Conservation (phyloP, 2,888 invertebrate genomes). For the Myopa testacea region DNA sequence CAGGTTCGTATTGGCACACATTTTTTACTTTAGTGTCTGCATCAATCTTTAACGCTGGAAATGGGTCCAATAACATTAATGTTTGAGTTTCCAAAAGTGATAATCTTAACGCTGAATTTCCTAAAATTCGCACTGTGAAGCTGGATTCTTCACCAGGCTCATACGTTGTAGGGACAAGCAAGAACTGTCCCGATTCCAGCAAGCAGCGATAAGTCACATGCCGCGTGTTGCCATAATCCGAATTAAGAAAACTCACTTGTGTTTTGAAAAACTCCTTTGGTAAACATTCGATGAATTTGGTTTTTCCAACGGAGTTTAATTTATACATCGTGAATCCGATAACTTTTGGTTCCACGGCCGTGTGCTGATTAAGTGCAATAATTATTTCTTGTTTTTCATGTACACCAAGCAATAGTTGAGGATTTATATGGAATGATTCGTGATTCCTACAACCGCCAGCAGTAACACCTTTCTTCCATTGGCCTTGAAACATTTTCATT, state of each 20-base stretch:
- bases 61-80: constrained; percentile 66
- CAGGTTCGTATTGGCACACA: constrained; percentile 83
- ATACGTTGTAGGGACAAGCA: constrained; percentile 90
- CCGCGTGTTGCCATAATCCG: constrained; percentile 91
- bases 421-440: constrained; percentile 93
- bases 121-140: constrained; percentile 86
- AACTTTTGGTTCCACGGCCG: constrained; percentile 92
- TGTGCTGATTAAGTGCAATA: constrained; percentile 88
- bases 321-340: constrained; percentile 90
- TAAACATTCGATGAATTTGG: constrained; percentile 79
- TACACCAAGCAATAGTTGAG: constrained; percentile 84
- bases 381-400: constrained; percentile 86
- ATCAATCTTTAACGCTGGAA: constrained; percentile 67
- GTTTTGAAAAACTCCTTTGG: constrained; percentile 85
- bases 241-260: constrained; percentile 87
- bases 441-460: constrained; percentile 93
- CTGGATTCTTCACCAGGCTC: constrained; percentile 91
- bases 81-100: constrained; percentile 76
- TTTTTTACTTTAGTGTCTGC: constrained; percentile 70
- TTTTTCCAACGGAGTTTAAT: constrained; percentile 52
- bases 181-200: constrained; percentile 83
- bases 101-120: constrained; percentile 80
- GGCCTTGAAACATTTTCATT: constrained; percentile 86
- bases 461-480: constrained; percentile 87
- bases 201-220: constrained; percentile 86